phyloP scores from a whole-genome alignment of 2,888 invertebrate species.

The Drosophila limbata region DNA sequence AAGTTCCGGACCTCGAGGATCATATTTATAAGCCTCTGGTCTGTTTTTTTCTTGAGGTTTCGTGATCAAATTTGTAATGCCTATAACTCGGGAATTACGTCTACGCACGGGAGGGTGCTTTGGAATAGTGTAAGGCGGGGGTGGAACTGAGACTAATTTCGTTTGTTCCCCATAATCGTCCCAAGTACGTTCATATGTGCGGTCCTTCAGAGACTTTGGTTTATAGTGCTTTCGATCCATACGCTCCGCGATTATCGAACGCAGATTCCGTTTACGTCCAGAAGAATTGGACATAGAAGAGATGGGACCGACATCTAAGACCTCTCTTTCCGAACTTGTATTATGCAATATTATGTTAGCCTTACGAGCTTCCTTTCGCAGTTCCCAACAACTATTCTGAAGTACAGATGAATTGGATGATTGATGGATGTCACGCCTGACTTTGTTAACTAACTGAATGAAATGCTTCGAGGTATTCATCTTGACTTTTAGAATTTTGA shows the following conservation, averaged over 20 bases:
- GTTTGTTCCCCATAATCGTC: constrained; percentile 5
- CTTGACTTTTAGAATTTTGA: constrained; percentile 23
- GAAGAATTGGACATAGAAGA: not conserved
- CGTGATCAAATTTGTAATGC: not conserved
- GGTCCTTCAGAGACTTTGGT: constrained; percentile 14
- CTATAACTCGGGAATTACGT: not conserved
- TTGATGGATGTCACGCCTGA: constrained; percentile 8
- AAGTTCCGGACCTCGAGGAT: not conserved
- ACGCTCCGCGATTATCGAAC: not conserved
- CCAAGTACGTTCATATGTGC: constrained; percentile 32
- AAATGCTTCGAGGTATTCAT: constrained; percentile 26
- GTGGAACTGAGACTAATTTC: not conserved
- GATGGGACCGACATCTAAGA: not conserved
- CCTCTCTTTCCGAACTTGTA: not conserved
- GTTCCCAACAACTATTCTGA: constrained; percentile 34
- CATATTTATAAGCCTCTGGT: not conserved
- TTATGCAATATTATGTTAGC: not conserved
- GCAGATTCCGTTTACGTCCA: too few relatives aligned
- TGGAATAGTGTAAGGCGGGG: not conserved
- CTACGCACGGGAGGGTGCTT: not conserved
- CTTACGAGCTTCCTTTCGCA: constrained; percentile 25
- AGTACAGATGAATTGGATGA: constrained; percentile 12
- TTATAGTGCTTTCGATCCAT: constrained; percentile 7
- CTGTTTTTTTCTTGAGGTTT: not conserved
- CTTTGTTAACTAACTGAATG: not conserved